These are phyloP conservation scores for Aleiodes alternator DNA, from an alignment of 2,888 invertebrate species.

Conservation along the genomic window DNA sequence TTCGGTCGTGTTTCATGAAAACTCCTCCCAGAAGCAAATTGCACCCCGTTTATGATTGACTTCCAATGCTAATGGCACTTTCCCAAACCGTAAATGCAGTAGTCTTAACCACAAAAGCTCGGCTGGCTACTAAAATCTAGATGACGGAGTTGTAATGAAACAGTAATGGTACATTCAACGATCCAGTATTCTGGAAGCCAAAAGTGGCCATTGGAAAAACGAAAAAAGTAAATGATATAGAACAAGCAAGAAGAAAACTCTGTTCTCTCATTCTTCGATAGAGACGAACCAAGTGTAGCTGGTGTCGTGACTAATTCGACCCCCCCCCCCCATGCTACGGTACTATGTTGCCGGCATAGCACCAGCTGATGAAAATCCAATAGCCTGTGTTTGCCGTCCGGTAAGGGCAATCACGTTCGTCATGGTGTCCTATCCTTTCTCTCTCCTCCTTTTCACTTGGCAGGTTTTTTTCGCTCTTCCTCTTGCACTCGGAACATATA, in stretches of 20 bases:
- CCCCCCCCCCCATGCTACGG: not conserved
- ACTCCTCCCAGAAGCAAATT: too few relatives aligned
- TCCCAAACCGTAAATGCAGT: too few relatives aligned
- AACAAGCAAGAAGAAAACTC: not conserved
- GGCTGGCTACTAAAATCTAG: too few relatives aligned
- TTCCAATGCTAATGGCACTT: too few relatives aligned
- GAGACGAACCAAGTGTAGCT: constrained; percentile 32
- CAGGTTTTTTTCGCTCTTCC: constrained; percentile 46
- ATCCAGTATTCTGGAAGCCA: too few relatives aligned
- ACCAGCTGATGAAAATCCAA: constrained; percentile 72
- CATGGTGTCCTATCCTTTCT: constrained; percentile 64
- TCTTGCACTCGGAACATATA: constrained; percentile 8
- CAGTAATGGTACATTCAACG: too few relatives aligned
- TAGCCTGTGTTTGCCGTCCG: constrained; percentile 70
- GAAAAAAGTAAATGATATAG: too few relatives aligned
- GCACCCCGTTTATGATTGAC: too few relatives aligned
- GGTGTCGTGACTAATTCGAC: constrained; percentile 44
- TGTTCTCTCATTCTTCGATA: not conserved
- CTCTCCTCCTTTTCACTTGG: constrained; percentile 52
- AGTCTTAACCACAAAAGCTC: too few relatives aligned
- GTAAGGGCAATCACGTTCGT: constrained; percentile 74
- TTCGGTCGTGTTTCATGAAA: too few relatives aligned
- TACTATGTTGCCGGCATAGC: constrained; percentile 18
- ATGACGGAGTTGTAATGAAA: too few relatives aligned
- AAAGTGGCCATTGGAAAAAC: too few relatives aligned